These are phyloP conservation scores for Hirtodrosophila histrioides DNA, from an alignment of 2,888 invertebrate genomes.

Conservation along the genomic window DNA sequence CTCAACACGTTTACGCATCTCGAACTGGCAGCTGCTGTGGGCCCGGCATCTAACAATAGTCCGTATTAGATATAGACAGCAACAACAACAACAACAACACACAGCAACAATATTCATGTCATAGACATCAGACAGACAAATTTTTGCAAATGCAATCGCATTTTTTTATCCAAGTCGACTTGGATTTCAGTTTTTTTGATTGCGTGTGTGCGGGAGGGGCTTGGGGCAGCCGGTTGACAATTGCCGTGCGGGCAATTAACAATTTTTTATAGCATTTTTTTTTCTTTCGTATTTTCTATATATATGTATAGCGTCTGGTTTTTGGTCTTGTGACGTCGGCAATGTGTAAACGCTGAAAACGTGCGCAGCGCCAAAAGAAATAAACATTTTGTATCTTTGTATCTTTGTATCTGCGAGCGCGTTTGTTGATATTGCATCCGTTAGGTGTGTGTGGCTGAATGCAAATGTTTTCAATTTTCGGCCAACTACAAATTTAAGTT, in stretches of 20 bases:
- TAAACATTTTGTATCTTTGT: conserved; percentile 61
- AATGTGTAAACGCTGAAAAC: conserved; percentile 59
- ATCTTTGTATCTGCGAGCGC: conserved; percentile 26
- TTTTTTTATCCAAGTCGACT: conserved; percentile 1
- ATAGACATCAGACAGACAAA: conserved; percentile 39
- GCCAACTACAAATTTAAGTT: conserved; percentile 35
- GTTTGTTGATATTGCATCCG: conserved; percentile 64
- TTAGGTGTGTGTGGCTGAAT: conserved; percentile 73
- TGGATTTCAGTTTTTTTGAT: conserved; percentile 13
- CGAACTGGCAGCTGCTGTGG: conserved; percentile 7
- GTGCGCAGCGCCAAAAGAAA: conserved; percentile 51
- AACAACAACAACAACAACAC: conserved; percentile 17
- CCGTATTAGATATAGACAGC: conserved; percentile 61
- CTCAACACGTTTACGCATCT: conserved; percentile 54
- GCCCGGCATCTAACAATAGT: conserved; percentile 62
- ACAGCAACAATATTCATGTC: conserved; percentile 21
- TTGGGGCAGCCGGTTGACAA: conserved; percentile 54
- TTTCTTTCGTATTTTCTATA: conserved; percentile 28
- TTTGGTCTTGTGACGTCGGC: conserved; percentile 69
- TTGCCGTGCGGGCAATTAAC: conserved; percentile 67
- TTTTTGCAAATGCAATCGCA: conserved; percentile 68
- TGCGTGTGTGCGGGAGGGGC: background rate
- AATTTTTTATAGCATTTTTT: conserved; percentile 26
- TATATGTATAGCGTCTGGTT: conserved; percentile 52
- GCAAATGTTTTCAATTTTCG: conserved; percentile 71